A percentile compares a stretch with the other conserved stretches of the same genome.
Conservation (phyloP, 2,888 invertebrate genomes). For the Drosophila siamana region DNA sequence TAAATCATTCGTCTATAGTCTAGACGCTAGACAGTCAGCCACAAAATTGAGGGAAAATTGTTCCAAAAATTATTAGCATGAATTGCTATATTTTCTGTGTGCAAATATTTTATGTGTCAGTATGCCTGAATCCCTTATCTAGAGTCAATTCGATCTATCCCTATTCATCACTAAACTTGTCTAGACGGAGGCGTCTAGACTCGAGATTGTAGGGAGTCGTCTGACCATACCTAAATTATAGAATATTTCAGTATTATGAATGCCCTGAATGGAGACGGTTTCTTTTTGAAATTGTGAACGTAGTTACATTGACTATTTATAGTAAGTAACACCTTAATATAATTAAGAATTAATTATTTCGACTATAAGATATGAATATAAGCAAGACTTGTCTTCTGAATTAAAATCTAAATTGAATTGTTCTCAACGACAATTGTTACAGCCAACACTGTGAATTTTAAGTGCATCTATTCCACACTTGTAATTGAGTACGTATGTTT, state of each 20-base stretch:
- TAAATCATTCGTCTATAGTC: background rate
- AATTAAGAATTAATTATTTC: no score
- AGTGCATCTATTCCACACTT: background rate
- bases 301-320: no score
- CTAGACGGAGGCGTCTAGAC: background rate
- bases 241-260: no score
- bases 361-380: no score
- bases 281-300: no score
- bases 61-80: background rate
- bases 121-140: background rate
- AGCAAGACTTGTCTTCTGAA: no score
- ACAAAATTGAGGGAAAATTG: background rate
- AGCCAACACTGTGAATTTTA: background rate
- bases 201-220: background rate
- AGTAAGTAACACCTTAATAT: no score
- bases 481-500: conserved; percentile 12
- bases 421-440: background rate
- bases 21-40: background rate
- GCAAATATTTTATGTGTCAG: background rate
- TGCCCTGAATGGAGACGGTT: no score
- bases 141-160: background rate
- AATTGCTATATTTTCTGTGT: background rate
- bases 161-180: background rate
- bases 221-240: background rate
- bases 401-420: background rate